Conservation (phyloP, 2,797 vertebrate species). For the Takifugu ocellatus region DNA sequence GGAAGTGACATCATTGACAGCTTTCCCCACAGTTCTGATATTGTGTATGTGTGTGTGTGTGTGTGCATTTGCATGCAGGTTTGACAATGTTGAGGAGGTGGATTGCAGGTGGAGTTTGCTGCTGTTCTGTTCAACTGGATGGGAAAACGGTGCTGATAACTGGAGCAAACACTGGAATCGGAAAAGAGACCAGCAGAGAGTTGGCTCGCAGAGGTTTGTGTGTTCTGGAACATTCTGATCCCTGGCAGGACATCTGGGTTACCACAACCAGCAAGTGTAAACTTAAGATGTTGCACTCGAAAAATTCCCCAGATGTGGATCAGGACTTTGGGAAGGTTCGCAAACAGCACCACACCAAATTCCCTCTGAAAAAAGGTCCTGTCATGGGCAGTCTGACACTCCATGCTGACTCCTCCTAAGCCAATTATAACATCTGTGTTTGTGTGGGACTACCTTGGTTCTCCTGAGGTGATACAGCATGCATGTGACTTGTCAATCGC, state of each 20-base stretch:
- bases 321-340: no score
- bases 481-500: not conserved
- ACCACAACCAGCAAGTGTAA: no score
- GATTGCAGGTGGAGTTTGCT: conserved; percentile 83
- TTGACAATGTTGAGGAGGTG: conserved; percentile 72
- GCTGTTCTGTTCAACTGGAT: conserved; percentile 69
- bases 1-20: not conserved
- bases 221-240: not conserved
- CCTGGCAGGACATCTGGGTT: not conserved
- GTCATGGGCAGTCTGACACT: no score
- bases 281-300: no score
- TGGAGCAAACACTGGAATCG: conserved; percentile 89
- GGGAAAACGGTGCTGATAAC: conserved; percentile 88
- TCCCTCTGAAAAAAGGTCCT: no score
- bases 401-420: no score
- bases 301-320: no score
- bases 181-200: conserved; percentile 86
- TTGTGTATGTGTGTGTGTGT: conserved; percentile 4
- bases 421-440: not conserved
- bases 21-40: not conserved
- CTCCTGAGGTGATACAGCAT: no score
- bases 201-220: conserved; percentile 82
- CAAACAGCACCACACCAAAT: no score
- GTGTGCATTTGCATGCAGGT: conserved; percentile 43
- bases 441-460: conserved; percentile 2